Base-by-base conservation (phyloP, 2,888 invertebrate genomes). In the Cryptops parisi region DNA sequence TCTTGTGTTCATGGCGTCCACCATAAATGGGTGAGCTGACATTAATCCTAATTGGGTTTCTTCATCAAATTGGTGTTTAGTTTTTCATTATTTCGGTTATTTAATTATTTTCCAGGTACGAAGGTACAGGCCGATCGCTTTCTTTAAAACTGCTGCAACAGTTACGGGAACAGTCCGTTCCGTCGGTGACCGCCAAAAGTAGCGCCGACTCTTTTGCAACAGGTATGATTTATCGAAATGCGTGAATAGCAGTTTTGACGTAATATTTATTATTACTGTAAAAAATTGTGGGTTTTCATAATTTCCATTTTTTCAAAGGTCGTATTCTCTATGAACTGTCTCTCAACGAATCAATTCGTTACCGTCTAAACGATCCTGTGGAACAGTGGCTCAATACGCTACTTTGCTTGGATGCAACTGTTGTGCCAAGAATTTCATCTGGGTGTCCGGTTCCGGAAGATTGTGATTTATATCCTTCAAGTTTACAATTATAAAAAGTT, bases 121-220 rank as follows among this genome's bases (percentile, higher is more conserved):
- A 97, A 72, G 97, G 98, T 52, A 98, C 98, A 0, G 98, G 98
- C 0, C 75, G 98, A 9, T 94, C 96, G 0, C 73, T 99, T 22
- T 93, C 94, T 0, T 72, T 98, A 52, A 99, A 99, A 70, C 74
- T 99, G 21, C 79, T 99, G 52, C 83, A 91, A 49, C 89, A 97
- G 66, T 73, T 99, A 52, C 68, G 85, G 55, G 70, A 75, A 47
- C 80, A 81, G 66, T 73, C 77, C 24, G 70, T n/a, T n/a, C n/a
- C n/a, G n/a, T n/a, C n/a, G n/a, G n/a, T n/a, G n/a, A n/a, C n/a
- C n/a, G n/a, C n/a, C n/a, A n/a, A n/a, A n/a, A n/a, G n/a, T n/a
- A n/a, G n/a, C n/a, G n/a, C n/a, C n/a, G 68, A 3, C n/a, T n/a
- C n/a, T n/a, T n/a, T n/a, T n/a, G n/a, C n/a, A n/a, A n/a, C n/a